Conservation (phyloP, 2,113 vertebrate genomes). For the Syrrhaptes paradoxus region DNA sequence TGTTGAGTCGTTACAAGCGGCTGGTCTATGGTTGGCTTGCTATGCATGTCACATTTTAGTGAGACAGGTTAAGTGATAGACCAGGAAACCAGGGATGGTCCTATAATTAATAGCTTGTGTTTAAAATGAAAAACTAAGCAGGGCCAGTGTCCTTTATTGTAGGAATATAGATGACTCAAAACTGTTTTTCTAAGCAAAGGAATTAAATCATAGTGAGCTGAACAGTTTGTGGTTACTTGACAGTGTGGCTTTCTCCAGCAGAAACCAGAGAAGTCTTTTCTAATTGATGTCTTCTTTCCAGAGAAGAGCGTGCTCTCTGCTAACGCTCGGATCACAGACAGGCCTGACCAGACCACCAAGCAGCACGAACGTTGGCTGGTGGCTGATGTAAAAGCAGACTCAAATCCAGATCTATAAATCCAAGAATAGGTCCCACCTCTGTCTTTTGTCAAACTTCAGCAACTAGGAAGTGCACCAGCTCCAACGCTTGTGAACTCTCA, state of each 20-base stretch:
- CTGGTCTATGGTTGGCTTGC: not conserved
- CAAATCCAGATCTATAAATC: not conserved
- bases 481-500: not conserved
- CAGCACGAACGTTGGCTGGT: not conserved
- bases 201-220: not conserved
- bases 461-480: not conserved
- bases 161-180: not conserved
- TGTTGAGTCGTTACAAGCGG: not conserved
- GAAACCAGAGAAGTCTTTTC: not conserved
- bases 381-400: not conserved
- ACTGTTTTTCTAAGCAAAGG: constrained; percentile 4
- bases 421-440: not conserved
- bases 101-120: not conserved
- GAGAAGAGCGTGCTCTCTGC: not conserved
- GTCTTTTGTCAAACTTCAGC: not conserved
- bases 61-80: not conserved
- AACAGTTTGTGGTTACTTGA: constrained; percentile 2
- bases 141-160: not conserved
- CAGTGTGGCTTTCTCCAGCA: not conserved
- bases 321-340: not conserved
- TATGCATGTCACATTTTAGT: not conserved
- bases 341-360: constrained; percentile 3
- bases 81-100: not conserved
- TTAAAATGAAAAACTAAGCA: not conserved
- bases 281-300: not conserved